phyloP scores from a whole-genome alignment of 1,140 invertebrate genomes.

The Micrasema minimum region DNA sequence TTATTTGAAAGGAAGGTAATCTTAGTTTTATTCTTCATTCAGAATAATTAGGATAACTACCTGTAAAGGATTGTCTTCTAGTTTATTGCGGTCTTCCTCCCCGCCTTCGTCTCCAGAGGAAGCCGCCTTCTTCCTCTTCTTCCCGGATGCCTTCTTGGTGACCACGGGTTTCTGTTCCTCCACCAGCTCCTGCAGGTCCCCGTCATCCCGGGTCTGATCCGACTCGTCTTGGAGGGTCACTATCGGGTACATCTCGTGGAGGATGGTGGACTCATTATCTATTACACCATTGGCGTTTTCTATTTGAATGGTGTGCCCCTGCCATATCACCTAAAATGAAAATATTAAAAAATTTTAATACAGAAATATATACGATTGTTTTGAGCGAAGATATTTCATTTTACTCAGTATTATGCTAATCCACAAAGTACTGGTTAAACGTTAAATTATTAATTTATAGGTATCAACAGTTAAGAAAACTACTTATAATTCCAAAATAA shows the following conservation, averaged over 20 bases:
- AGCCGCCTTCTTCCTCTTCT: constrained; percentile 65
- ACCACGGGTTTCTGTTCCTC: constrained; percentile 57
- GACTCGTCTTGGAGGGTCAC: constrained; percentile 35
- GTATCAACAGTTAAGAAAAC: no score
- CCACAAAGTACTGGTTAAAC: no score
- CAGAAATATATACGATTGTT: neutral
- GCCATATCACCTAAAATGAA: constrained; percentile 69
- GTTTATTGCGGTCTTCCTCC: constrained; percentile 63
- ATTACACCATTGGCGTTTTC: constrained; percentile 63
- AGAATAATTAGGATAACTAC: no score
- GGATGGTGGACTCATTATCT: constrained; percentile 53
- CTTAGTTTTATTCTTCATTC: no score
- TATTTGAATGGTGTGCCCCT: constrained; percentile 70
- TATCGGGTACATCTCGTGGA: constrained; percentile 51
- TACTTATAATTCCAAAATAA: no score
- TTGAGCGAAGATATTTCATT: no score
- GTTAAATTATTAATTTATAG: no score
- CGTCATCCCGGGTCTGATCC: constrained; percentile 50
- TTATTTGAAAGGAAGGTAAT: no score
- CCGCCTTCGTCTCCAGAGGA: constrained; percentile 63
- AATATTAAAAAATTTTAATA: neutral
- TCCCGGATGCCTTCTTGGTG: constrained; percentile 62
- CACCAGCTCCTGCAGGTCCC: constrained; percentile 53
- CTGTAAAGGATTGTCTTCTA: constrained; percentile 64
- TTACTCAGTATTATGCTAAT: no score